These are phyloP conservation scores for Hippopotamus amphibius DNA, from an alignment of 2,113 vertebrate species.

Conservation along the genomic window DNA sequence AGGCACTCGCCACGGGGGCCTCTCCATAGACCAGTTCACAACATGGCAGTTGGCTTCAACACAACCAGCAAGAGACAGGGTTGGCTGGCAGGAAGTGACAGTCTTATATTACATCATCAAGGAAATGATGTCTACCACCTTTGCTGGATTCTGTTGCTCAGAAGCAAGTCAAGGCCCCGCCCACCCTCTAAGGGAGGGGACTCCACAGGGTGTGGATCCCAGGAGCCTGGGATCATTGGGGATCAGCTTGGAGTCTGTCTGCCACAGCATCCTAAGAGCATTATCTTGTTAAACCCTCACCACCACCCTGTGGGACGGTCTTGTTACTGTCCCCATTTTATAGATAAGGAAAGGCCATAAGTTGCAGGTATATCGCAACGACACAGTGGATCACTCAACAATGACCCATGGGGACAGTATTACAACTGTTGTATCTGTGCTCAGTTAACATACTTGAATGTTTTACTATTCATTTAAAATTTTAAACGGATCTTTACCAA, in stretches of 20 bases:
- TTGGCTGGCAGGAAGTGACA: neutral
- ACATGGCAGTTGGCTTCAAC: neutral
- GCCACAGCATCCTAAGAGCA: neutral
- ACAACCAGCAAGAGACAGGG: neutral
- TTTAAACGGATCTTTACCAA: neutral
- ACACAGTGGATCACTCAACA: neutral
- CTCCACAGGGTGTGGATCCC: neutral
- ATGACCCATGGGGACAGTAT: neutral
- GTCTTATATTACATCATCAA: neutral
- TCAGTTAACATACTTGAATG: neutral
- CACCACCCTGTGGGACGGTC: neutral
- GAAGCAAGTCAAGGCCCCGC: too few relatives aligned
- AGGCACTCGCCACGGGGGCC: neutral
- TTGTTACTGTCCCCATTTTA: neutral
- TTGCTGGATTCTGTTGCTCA: neutral
- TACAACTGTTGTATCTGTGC: neutral
- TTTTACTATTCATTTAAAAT: neutral
- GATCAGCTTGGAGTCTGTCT: neutral
- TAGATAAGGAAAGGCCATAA: neutral
- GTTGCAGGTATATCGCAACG: too few relatives aligned
- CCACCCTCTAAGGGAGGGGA: neutral
- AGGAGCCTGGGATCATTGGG: neutral
- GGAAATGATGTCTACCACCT: neutral
- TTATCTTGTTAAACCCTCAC: neutral
- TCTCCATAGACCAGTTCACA: neutral